Conservation (phyloP, 2,113 vertebrate genomes). For the Crocuta crocuta region DNA sequence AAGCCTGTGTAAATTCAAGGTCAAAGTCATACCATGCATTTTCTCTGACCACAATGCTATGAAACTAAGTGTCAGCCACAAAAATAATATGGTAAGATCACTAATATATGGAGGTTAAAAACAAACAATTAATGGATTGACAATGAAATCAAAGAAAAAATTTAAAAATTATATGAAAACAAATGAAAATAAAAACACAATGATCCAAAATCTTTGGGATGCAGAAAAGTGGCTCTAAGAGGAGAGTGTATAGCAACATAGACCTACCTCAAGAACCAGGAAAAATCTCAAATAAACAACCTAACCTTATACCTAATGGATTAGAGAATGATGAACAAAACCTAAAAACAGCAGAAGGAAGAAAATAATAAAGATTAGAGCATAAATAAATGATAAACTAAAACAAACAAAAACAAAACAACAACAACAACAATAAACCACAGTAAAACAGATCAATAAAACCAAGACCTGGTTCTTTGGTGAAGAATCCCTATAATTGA, state of each 20-base stretch:
- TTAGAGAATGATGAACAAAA: not conserved
- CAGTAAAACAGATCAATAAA: not conserved
- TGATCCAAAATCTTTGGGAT: not conserved
- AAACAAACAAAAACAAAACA: not conserved
- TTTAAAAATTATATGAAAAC: not conserved
- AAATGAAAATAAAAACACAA: not conserved
- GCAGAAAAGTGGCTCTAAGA: not conserved
- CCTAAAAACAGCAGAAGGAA: not conserved
- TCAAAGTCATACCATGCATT: not conserved
- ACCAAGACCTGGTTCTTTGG: not conserved
- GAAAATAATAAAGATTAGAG: not conserved
- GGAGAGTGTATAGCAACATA: not conserved
- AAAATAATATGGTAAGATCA: not conserved
- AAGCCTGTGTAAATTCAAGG: not conserved
- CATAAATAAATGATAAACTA: not conserved
- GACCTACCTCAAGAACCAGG: not conserved
- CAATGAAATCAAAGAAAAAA: not conserved
- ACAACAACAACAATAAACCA: not conserved
- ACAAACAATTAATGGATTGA: not conserved
- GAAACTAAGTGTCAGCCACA: not conserved
- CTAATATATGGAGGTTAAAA: not conserved
- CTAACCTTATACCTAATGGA: not conserved
- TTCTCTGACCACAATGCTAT: not conserved
- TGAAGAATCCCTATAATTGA: not conserved
- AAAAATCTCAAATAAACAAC: not conserved